Percentiles rank a stretch among this genome's conserved stretches.
Conservation (phyloP, 2,797 vertebrate species). For the Enteromius radiatus region DNA sequence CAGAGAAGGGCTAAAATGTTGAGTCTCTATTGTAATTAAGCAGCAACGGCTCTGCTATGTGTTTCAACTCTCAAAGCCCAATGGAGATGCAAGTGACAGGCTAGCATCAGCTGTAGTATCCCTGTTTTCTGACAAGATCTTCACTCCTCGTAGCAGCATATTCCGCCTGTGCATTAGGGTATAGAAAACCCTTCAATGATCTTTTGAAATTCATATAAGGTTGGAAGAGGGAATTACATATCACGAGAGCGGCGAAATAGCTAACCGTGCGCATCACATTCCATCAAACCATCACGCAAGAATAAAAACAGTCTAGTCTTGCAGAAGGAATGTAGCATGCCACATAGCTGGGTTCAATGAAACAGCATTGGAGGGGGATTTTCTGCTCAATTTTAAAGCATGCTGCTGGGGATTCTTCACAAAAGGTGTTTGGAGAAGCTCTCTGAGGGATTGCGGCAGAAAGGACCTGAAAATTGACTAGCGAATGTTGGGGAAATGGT, state of each 20-base stretch:
- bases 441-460: slow-evolving; percentile 51
- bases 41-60: slow-evolving; percentile 2
- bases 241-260: slow-evolving; percentile 35
- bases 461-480: slow-evolving; percentile 65
- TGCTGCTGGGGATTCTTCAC: slow-evolving; percentile 51
- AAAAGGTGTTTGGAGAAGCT: slow-evolving; percentile 52
- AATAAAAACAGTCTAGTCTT: slow-evolving; percentile 56
- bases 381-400: slow-evolving; percentile 57
- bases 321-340: slow-evolving; percentile 49
- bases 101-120: slow-evolving; percentile 14
- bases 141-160: slow-evolving; percentile 42
- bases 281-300: slow-evolving; percentile 37
- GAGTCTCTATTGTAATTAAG: slow-evolving; percentile 37
- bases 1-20: slow-evolving; percentile 8
- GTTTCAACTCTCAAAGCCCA: slow-evolving; percentile 35
- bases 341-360: slow-evolving; percentile 26
- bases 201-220: slow-evolving; percentile 51
- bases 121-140: slow-evolving; percentile 44
- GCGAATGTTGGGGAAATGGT: slow-evolving; percentile 45
- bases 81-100: slow-evolving; percentile 51
- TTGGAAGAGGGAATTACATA: slow-evolving; percentile 40
- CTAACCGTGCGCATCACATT: slow-evolving; percentile 34
- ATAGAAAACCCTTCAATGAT: slow-evolving; percentile 44
- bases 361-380: slow-evolving; percentile 51
- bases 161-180: slow-evolving; percentile 41